Conservation (phyloP, 2,797 vertebrate species). For the Merluccius polli region DNA sequence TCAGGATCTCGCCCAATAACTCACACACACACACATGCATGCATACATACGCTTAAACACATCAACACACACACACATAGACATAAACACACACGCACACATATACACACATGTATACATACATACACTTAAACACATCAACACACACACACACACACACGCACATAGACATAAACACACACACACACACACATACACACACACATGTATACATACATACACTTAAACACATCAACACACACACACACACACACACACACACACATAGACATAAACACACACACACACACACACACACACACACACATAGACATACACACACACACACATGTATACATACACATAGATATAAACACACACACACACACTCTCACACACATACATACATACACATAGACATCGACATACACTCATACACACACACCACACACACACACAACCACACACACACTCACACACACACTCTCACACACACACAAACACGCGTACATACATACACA, state of each 20-base stretch:
- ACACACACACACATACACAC: too few relatives aligned
- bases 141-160: neutral
- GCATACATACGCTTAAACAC: neutral
- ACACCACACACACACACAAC: too few relatives aligned
- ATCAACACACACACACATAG: neutral
- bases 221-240: too few relatives aligned
- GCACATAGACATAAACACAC: neutral
- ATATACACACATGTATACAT: neutral
- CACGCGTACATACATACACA: neutral
- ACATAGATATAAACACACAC: too few relatives aligned
- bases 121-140: neutral
- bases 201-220: too few relatives aligned
- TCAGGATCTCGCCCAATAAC: slow-evolving; percentile 48
- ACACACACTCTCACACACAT: neutral
- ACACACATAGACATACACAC: too few relatives aligned
- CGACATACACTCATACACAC: too few relatives aligned
- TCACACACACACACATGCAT: neutral
- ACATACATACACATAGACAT: too few relatives aligned
- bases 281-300: neutral
- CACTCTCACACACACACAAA: too few relatives aligned
- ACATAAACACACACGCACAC: neutral
- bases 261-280: neutral
- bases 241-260: slow-evolving; percentile 4
- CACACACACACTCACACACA: too few relatives aligned
- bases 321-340: too few relatives aligned